Percentiles rank a stretch among this genome's conserved stretches.
Conservation (phyloP, 2,888 invertebrate species). For the Chesias legatella region DNA sequence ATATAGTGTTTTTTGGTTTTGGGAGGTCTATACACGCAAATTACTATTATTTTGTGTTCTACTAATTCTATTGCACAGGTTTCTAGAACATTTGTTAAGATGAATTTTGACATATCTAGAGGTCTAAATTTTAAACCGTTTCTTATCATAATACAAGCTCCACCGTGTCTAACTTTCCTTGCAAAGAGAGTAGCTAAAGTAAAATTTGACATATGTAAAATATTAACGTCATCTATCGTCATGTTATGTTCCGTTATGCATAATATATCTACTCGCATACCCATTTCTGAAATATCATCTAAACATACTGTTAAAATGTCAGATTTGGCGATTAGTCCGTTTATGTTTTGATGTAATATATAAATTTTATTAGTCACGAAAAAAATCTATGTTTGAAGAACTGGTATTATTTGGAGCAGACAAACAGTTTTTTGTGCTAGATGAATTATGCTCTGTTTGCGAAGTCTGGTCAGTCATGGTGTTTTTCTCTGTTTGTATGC, state of each 20-base stretch:
- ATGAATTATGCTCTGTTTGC: too few relatives aligned
- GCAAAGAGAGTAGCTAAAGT: not conserved
- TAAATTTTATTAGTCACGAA: conserved; percentile 2
- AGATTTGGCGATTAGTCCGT: conserved; percentile 1
- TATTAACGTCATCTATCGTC: not conserved
- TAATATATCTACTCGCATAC: not conserved
- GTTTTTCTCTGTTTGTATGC: not conserved
- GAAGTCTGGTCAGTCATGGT: not conserved
- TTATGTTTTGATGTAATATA: conserved; percentile 1
- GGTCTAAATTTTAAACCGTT: not conserved
- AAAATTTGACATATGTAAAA: not conserved
- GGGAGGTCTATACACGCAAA: not conserved
- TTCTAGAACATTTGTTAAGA: not conserved
- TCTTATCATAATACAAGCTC: conserved; percentile 1
- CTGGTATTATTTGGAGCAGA: not conserved
- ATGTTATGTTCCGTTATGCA: too few relatives aligned
- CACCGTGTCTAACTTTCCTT: not conserved
- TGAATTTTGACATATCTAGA: not conserved
- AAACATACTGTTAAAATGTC: not conserved
- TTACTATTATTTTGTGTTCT: not conserved
- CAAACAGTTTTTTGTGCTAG: too few relatives aligned
- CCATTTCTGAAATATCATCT: not conserved
- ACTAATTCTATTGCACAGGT: not conserved
- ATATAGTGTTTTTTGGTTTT: too few relatives aligned
- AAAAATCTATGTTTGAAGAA: not conserved